These are phyloP conservation scores for Tuberolachnus salignus DNA, from an alignment of 2,888 invertebrate genomes.

Conservation along the genomic window DNA sequence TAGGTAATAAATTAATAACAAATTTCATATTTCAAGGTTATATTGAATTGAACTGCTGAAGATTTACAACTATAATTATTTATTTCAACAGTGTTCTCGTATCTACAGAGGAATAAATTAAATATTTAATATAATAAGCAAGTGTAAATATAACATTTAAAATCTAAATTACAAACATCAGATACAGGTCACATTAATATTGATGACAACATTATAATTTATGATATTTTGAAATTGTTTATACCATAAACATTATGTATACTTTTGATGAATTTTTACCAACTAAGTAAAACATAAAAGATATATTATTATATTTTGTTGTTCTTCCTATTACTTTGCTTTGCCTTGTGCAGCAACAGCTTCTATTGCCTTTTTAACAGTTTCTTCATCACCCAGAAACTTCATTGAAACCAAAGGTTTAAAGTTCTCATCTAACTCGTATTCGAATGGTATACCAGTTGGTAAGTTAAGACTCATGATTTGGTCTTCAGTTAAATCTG, in stretches of 20 bases:
- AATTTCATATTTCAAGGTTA: no score
- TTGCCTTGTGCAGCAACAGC: constrained; percentile 70
- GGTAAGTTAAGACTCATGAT: constrained; percentile 70
- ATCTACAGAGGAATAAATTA: no score
- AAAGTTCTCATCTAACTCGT: constrained; percentile 67
- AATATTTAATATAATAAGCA: no score
- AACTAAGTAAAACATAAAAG: neutral
- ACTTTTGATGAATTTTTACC: neutral
- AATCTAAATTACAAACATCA: neutral
- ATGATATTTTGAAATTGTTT: neutral
- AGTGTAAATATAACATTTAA: no score
- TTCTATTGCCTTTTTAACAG: constrained; percentile 69
- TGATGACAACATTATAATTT: neutral
- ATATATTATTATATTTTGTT: neutral
- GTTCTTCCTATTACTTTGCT: constrained; percentile 63
- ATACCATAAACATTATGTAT: neutral
- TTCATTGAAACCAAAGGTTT: constrained; percentile 69
- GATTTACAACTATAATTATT: no score
- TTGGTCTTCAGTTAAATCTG: constrained; percentile 67
- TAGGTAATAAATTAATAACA: no score
- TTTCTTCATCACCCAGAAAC: constrained; percentile 70
- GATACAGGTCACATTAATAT: neutral
- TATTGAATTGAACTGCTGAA: no score
- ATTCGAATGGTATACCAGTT: constrained; percentile 71
- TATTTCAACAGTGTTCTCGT: no score